phyloP scores from a whole-genome alignment of 2,797 vertebrate species.

The Notamacropus eugenii region DNA sequence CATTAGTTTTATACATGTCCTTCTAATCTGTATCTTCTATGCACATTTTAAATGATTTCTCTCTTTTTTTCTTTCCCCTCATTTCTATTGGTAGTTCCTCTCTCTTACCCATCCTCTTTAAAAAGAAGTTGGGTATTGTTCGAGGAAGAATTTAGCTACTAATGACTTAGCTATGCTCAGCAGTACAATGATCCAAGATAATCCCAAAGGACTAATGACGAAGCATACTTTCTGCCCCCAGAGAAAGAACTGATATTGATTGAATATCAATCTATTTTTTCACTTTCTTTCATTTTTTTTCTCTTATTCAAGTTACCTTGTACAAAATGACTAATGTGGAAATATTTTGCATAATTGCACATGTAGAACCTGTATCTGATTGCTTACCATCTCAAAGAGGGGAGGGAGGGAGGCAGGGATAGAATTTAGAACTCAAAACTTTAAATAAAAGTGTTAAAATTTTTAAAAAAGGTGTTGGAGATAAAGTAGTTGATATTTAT shows the following conservation, averaged over 20 bases:
- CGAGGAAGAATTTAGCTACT: not conserved
- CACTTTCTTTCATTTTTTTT: not conserved
- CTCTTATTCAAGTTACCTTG: not conserved
- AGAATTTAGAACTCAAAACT: not conserved
- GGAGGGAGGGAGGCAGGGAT: not conserved
- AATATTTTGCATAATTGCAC: not conserved
- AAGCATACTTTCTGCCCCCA: no score
- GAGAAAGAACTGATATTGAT: not conserved
- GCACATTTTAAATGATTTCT: no score
- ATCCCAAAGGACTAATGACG: no score
- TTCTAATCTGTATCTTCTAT: not conserved
- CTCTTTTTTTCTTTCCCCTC: no score
- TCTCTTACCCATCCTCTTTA: not conserved
- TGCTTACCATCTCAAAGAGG: no score
- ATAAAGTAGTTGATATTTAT: not conserved
- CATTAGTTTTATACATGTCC: not conserved
- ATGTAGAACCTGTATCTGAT: no score
- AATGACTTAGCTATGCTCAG: not conserved
- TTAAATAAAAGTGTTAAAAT: not conserved
- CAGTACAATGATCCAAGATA: no score
- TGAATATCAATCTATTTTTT: not conserved
- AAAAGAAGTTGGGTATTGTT: not conserved
- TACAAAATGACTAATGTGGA: not conserved
- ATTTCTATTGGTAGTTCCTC: not conserved
- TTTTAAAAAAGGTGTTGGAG: not conserved